Evolutionary conservation across 2,113 vertebrate species (phyloP), one percentile per base, ranked within the genome.

Genomic region (Bos javanicus): DNA sequence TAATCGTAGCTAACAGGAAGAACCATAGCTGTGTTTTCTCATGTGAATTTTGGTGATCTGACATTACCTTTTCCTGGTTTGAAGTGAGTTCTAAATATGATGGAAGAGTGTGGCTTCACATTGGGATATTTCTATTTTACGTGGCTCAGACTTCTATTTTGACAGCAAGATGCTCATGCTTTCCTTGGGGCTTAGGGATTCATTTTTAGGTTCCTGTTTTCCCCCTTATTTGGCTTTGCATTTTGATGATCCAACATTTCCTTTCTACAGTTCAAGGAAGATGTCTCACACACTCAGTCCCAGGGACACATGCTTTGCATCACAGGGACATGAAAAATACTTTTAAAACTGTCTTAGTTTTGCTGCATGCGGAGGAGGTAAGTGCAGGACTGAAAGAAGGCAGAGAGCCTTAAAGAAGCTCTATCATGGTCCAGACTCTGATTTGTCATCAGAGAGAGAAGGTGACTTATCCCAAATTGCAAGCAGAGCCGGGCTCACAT

Each of bases 41-140:
- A 48, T 3, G 56, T 5, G 64, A 92, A 97, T 98, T 98, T 97
- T 98, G 97, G 97, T 96, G n/a, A 3, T 54, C 54, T 83, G 87
- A 94, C 82, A 93, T 62, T 28, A 62, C 85, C 1, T 88, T 98
- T 86, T 94, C 57, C 62, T 78, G 81, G 85, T 83, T 98, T 95
- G 96, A 95, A 95, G 94, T 78, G 62, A 33, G 62, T 97, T 97
- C 98, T 60, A 10, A 64, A 57, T 64, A 54, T 14, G 80, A 50
- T 0, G 15, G 50, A 64, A 89, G 8, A 82, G n/a, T 83, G 59
- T 54, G 92, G 52, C 39, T 96, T 97, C 33, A 0, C 3, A 2
- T 59, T 52, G 46, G 74, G 90, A 9, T 71, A 71, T 91, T 95
- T 97, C 93, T 90, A 3, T 94, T 94, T 93, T 89, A 39, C 0